phyloP scores from a whole-genome alignment of 2,797 vertebrate genomes.

The Tapirus indicus region DNA sequence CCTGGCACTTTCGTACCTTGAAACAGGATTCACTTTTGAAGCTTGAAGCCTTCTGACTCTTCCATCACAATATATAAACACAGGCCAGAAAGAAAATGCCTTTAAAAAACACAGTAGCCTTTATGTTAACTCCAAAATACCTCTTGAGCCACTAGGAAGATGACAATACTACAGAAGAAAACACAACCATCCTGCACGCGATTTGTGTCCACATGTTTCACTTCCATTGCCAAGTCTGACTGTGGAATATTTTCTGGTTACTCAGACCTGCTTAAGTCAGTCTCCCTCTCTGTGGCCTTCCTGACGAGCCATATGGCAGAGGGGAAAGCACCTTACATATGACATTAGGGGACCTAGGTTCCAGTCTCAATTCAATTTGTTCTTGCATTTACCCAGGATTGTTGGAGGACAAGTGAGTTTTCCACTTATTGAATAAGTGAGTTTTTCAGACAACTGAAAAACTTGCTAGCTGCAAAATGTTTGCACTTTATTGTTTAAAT shows the following conservation, averaged over 20 bases:
- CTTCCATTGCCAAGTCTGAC: not conserved
- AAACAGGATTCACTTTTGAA: conserved; percentile 56
- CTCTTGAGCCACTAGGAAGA: not conserved
- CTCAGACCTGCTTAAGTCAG: not conserved
- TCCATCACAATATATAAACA: conserved; percentile 46
- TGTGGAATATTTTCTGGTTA: not conserved
- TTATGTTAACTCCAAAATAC: conserved; percentile 36
- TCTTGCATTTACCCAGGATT: conserved; percentile 11
- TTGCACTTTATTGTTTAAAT: conserved; percentile 49
- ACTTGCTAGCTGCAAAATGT: conserved; percentile 17
- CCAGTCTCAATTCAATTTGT: not conserved
- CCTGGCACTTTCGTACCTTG: not conserved
- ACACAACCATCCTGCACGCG: not conserved
- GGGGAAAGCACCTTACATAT: not conserved
- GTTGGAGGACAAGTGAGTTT: conserved; percentile 42
- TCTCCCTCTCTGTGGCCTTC: not conserved
- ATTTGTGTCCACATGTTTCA: not conserved
- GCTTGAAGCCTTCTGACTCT: conserved; percentile 13
- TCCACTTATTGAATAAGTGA: conserved; percentile 41
- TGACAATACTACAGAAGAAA: not conserved
- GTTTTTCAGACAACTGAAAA: conserved; percentile 60
- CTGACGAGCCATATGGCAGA: not conserved
- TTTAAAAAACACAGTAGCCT: conserved; percentile 43
- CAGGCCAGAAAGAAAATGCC: not conserved
- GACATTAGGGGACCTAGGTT: not conserved